These are phyloP conservation scores for Stenotaenia linearis DNA, from an alignment of 2,888 invertebrate genomes.

Conservation along the genomic window DNA sequence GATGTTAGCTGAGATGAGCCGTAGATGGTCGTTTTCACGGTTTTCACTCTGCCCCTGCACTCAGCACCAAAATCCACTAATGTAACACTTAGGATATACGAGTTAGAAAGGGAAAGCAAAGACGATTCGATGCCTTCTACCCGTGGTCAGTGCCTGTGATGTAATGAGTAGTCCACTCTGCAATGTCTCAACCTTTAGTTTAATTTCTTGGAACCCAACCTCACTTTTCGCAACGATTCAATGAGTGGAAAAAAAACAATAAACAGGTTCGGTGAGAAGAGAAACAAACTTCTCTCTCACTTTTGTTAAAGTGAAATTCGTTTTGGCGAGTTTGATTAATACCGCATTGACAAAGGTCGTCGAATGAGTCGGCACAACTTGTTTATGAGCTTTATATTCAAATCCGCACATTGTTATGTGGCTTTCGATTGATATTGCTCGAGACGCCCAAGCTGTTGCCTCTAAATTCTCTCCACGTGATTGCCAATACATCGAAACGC, in stretches of 20 bases:
- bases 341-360: neutral
- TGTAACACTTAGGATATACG: slow-evolving; percentile 23
- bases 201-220: slow-evolving; percentile 9
- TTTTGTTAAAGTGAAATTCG: no score
- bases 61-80: slow-evolving; percentile 26
- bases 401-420: slow-evolving; percentile 2
- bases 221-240: neutral
- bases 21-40: slow-evolving; percentile 26
- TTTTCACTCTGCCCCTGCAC: slow-evolving; percentile 20
- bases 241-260: neutral
- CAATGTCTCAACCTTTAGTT: slow-evolving; percentile 8
- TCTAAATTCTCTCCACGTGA: neutral
- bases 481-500: neutral
- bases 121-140: slow-evolving; percentile 10
- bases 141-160: neutral
- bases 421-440: neutral
- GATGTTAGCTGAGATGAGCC: slow-evolving; percentile 20
- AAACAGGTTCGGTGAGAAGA: neutral
- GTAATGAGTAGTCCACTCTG: slow-evolving; percentile 6
- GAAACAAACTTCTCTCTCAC: neutral
- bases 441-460: neutral
- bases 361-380: neutral
- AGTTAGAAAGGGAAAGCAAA: slow-evolving; percentile 4
- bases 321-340: neutral
- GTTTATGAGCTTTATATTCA: slow-evolving; percentile 6